Evolutionary conservation across 2,113 vertebrate species (phyloP).

Genomic region (Limnothrissa miodon): DNA sequence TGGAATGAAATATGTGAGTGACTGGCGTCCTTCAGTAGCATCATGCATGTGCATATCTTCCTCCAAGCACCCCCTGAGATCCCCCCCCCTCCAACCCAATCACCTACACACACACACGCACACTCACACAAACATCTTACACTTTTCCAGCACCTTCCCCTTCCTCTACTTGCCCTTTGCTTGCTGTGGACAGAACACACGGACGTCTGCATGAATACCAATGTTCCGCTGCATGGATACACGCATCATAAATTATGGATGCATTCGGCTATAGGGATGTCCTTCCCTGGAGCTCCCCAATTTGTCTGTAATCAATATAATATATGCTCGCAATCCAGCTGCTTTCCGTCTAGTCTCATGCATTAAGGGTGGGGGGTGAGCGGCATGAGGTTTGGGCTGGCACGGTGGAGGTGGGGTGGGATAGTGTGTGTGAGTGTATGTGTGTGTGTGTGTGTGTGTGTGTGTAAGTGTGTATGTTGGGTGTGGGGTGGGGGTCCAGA

Average conservation of each 20-base stretch:
- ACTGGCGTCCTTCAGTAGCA: not conserved
- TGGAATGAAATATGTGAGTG: not conserved
- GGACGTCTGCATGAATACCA: slow-evolving; percentile 27
- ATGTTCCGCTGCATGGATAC: slow-evolving; percentile 22
- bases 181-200: slow-evolving; percentile 21
- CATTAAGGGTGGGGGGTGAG: not conserved
- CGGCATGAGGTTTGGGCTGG: not conserved
- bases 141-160: not conserved
- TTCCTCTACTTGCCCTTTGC: slow-evolving; percentile 12
- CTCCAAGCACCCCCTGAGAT: not conserved
- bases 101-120: not conserved
- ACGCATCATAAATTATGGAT: slow-evolving; percentile 35
- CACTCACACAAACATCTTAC: not conserved
- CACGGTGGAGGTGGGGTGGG: not conserved
- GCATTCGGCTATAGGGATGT: slow-evolving; percentile 24
- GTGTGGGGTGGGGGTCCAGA: not conserved
- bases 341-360: not conserved
- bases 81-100: not conserved
- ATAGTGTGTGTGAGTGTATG: no score
- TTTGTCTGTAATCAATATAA: slow-evolving; percentile 39
- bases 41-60: not conserved
- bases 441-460: no score
- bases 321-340: slow-evolving; percentile 30
- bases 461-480: no score
- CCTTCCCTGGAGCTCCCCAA: slow-evolving; percentile 34